Base-by-base conservation (phyloP, 2,113 vertebrate species). In the Colinus virginianus region DNA sequence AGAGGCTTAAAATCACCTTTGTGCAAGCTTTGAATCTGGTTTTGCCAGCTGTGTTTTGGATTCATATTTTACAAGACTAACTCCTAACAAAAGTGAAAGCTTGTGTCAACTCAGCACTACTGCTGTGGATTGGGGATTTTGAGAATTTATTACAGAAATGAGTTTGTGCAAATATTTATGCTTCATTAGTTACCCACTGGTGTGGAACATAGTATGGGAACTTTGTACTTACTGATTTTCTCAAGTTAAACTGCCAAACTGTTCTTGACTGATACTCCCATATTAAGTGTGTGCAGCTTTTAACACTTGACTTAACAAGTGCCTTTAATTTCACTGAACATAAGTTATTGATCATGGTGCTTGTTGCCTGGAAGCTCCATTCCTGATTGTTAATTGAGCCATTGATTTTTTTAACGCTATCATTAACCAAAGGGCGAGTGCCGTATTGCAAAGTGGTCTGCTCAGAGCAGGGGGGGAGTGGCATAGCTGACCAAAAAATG, bases 281-380 rank as follows among this genome's bases (percentile, higher is more conserved):
- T 76, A 96, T 96, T 95, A 96, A 68, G 36, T 64, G 63, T 88
- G 90, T 96, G 92, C 91, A 94, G 96, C 96, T 97, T 97, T 97
- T 98, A 98, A 97, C 96, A 97, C 95, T 97, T 97, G 97, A 94
- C 97, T 98, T 97, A 97, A 97, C 97, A 97, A 98, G 95, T 95
- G 87, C 96, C 96, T 98, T 97, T 98, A 98, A 98, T 98, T 98
- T 98, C 97, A 94, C 96, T 87, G 93, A 98, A 98, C 97, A 89
- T 95, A 98, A 96, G 96, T 97, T 98, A 98, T 98, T 96, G 97
- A 98, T 98, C 94, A 93, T 78, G 64, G 80, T 93, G 92, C 93
- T 94, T 96, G 96, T 95, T 98, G 97, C 97, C 95, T 97, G 89
- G 96, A 96, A 98, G 97, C 95, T 96, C 87, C 95, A 94, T 97